A percentile compares a stretch with the other conserved stretches of the same genome.
These are phyloP conservation scores for Himalopsyche japonica DNA, from an alignment of 2,888 invertebrate genomes.

Conservation along the genomic window DNA sequence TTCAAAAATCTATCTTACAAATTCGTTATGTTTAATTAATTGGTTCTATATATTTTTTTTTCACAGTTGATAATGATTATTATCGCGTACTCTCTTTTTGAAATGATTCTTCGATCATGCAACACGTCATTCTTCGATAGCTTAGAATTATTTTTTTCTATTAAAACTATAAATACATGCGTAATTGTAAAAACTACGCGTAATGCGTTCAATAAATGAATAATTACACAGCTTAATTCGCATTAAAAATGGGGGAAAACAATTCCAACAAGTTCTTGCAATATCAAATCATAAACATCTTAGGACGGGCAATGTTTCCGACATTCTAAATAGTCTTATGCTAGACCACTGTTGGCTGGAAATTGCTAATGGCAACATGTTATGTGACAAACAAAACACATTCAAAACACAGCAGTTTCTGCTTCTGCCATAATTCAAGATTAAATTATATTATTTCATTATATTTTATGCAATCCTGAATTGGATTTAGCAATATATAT, in stretches of 20 bases:
- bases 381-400: too few relatives aligned
- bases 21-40: neutral
- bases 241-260: too few relatives aligned
- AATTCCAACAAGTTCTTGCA: too few relatives aligned
- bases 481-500: too few relatives aligned
- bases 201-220: neutral
- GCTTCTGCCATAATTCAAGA: too few relatives aligned
- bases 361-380: neutral
- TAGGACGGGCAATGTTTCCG: neutral
- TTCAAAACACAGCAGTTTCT: too few relatives aligned
- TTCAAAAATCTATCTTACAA: constrained; percentile 2
- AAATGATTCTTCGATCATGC: neutral
- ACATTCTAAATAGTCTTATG: neutral
- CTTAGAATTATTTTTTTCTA: neutral
- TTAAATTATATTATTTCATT: too few relatives aligned
- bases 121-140: neutral
- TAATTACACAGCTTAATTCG: neutral
- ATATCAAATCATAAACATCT: neutral
- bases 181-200: neutral
- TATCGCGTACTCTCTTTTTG: neutral
- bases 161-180: neutral
- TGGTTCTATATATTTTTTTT: neutral
- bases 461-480: too few relatives aligned
- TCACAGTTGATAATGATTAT: neutral
- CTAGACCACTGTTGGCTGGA: neutral